Evolutionary conservation across 2,888 invertebrate species (phyloP).

Genomic region (Leptopilina drosophilae): DNA sequence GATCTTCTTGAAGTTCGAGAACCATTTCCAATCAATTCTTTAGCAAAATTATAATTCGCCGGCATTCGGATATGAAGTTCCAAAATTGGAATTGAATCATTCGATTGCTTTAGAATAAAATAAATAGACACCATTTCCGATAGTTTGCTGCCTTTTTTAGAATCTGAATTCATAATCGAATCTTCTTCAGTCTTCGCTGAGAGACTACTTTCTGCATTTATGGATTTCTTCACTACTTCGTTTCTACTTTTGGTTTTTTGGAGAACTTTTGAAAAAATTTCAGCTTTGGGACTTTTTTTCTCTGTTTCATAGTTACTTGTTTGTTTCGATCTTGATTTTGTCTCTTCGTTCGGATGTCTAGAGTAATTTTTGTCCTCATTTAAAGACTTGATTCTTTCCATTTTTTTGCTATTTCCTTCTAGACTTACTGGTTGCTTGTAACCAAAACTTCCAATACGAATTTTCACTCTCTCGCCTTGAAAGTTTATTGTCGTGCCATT

Average conservation of each 20-base stretch:
- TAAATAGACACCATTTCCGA: neutral
- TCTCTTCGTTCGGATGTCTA: neutral
- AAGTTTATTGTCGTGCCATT: neutral
- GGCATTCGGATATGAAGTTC: conserved; percentile 30
- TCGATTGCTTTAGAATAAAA: neutral
- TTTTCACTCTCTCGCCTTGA: conserved; percentile 5
- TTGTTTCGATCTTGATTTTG: neutral
- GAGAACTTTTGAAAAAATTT: neutral
- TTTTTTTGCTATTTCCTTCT: neutral
- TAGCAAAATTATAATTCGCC: neutral
- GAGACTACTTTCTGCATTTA: conserved; percentile 2
- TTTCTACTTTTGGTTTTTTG: neutral
- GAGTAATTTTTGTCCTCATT: neutral
- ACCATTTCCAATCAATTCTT: neutral
- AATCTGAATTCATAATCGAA: neutral
- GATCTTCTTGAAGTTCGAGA: neutral
- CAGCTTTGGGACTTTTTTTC: neutral
- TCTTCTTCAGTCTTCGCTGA: neutral
- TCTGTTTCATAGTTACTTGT: neutral
- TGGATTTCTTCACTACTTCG: neutral
- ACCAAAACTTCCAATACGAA: conserved; percentile 20
- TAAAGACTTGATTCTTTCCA: neutral
- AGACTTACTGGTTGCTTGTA: neutral
- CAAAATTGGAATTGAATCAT: conserved; percentile 21
- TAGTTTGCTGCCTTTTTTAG: neutral